phyloP scores from a whole-genome alignment of 2,797 vertebrate species.

The Leucoraja ocellata region DNA sequence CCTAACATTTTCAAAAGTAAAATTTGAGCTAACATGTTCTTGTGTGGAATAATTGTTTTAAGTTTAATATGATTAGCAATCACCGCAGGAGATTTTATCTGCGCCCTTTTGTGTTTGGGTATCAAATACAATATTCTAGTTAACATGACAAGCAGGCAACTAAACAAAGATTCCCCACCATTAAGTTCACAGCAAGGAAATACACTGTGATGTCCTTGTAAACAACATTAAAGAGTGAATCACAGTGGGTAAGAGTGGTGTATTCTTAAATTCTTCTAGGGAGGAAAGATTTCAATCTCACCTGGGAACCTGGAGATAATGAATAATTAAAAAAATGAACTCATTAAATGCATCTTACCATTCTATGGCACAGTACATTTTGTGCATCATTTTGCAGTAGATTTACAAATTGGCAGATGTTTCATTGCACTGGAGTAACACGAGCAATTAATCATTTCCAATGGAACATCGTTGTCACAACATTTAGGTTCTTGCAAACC shows the following conservation, averaged over 20 bases:
- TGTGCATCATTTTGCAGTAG: neutral
- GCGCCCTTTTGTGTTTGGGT: neutral
- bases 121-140: neutral
- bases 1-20: neutral
- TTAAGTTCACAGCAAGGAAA: neutral
- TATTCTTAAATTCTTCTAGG: neutral
- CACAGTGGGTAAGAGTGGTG: neutral
- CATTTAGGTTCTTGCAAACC: neutral
- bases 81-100: neutral
- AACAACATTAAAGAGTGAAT: neutral
- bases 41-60: neutral
- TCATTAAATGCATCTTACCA: neutral
- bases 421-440: neutral
- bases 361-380: constrained; percentile 2
- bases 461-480: neutral
- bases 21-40: neutral
- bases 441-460: neutral
- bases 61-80: neutral
- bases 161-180: neutral
- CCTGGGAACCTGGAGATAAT: neutral
- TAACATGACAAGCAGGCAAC: neutral
- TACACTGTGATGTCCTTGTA: neutral
- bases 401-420: neutral
- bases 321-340: neutral
- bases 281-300: neutral